These are phyloP conservation scores for Hipposideros armiger DNA, from an alignment of 2,113 vertebrate species.

Conservation along the genomic window DNA sequence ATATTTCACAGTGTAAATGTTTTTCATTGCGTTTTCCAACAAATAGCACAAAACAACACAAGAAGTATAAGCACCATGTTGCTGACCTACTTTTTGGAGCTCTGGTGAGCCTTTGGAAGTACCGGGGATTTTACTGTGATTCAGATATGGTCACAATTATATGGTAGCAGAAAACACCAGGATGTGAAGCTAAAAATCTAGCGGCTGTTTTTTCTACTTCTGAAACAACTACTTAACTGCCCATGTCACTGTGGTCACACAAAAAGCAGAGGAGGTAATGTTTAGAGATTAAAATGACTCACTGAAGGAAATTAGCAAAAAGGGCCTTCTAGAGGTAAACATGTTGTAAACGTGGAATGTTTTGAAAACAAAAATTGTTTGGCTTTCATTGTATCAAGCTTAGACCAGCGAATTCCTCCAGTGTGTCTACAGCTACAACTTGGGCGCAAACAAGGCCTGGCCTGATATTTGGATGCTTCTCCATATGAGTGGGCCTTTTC, in stretches of 20 bases:
- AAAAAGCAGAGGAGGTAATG: conserved; percentile 30
- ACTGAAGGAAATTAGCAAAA: background rate
- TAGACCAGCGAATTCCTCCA: background rate
- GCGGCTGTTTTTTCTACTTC: conserved; percentile 63
- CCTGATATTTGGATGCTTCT: background rate
- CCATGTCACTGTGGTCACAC: background rate
- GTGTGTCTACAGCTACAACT: too few species aligned
- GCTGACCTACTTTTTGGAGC: conserved; percentile 61
- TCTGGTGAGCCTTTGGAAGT: conserved; percentile 41
- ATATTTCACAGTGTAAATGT: conserved; percentile 8
- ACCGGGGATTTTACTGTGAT: background rate
- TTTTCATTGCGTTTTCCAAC: background rate
- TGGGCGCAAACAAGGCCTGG: background rate
- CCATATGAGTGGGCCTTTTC: background rate
- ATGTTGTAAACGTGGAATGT: background rate
- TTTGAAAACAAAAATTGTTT: background rate
- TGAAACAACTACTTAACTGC: conserved; percentile 69
- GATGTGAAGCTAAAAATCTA: conserved; percentile 70
- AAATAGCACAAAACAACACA: conserved; percentile 22
- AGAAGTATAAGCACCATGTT: background rate
- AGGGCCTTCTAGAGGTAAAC: background rate
- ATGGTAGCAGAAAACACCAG: conserved; percentile 51
- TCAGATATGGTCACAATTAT: conserved; percentile 60
- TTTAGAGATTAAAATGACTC: background rate
- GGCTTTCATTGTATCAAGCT: background rate